Conservation (phyloP, 2,113 vertebrate species). For the Hucho hucho region DNA sequence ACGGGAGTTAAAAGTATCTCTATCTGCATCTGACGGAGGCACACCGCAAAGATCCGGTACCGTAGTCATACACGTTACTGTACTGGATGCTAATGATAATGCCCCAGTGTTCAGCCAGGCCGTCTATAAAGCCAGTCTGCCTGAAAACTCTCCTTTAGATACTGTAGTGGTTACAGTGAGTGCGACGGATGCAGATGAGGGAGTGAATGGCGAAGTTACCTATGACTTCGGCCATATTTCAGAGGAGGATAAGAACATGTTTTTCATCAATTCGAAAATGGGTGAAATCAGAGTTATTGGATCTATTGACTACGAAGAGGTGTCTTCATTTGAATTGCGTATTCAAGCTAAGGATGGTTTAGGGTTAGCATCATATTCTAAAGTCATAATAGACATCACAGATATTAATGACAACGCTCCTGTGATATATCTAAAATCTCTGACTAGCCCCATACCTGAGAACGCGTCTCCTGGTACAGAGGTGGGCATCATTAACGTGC, state of each 20-base stretch:
- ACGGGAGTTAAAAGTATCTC: constrained; percentile 11
- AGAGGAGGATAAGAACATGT: background rate
- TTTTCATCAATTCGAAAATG: background rate
- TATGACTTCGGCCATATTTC: background rate
- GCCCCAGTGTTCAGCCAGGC: no score
- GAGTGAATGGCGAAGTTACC: background rate
- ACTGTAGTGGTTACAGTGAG: no score
- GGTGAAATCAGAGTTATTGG: background rate
- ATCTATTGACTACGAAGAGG: background rate
- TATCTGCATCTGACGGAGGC: constrained; percentile 37
- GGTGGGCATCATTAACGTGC: constrained; percentile 42
- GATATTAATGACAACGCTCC: no score
- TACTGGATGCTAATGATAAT: no score
- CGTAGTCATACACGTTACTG: background rate
- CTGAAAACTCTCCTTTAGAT: no score
- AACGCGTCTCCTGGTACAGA: constrained; percentile 41
- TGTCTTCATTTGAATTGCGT: background rate
- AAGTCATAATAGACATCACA: no score
- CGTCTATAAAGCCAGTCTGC: no score
- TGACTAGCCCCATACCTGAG: constrained; percentile 14
- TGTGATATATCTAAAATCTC: background rate
- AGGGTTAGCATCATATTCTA: no score
- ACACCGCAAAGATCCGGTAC: constrained; percentile 32
- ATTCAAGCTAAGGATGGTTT: background rate
- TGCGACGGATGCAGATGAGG: no score